Base-by-base conservation (phyloP, 1,140 invertebrate genomes). In the Brachionus rotundiformis region DNA sequence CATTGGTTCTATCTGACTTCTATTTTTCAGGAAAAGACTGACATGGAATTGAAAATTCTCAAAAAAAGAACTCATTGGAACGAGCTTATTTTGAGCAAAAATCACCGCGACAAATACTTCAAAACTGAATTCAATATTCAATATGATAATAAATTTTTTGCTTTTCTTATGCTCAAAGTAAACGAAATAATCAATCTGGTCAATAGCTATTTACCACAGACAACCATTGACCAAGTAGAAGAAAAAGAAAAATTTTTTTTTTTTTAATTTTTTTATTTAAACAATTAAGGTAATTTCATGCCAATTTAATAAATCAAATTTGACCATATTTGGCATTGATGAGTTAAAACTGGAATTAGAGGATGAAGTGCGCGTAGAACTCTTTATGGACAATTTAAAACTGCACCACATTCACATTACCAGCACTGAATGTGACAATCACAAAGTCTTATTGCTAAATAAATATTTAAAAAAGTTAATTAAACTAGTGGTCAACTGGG, bases 391-490 rank as follows among this genome's bases (percentile, higher is more conserved):
- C 19, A 73, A 73, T 44, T 11, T 73, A 7, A 73, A 73, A 73
- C 25, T 73, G 13, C 68, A 73, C 23, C 33, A 73, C 1, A 44
- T 73, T 23, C 39, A 73, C 16, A 31, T 73, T 11, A 68, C 29
- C 27, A 63, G 25, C 11, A 63, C 33, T 27, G 16, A 41, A 73
- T 19, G 36, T 13, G 8, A 36, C 65, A 36, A 73, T 25, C 4
- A 8, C n/a, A 44, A 73, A 73, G 23, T n/a, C 8, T 25, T 47
- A 13, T n/a, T 44, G 19, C 8, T 44, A 44, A 73, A 73, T 27
- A 73, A 44, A 44, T 73, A 73, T 44, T 73, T 73, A 25, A 73
- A 73, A 73, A 73, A 73, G 11, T 25, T 73, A 11, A 44, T 73
- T 11, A 73, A 73, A 47, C 10, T 73, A 41, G 33, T 73, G 7